Evolutionary conservation across 2,888 invertebrate genomes (phyloP), one percentile per base, ranked within the genome.

Genomic region (Euclidia mi): DNA sequence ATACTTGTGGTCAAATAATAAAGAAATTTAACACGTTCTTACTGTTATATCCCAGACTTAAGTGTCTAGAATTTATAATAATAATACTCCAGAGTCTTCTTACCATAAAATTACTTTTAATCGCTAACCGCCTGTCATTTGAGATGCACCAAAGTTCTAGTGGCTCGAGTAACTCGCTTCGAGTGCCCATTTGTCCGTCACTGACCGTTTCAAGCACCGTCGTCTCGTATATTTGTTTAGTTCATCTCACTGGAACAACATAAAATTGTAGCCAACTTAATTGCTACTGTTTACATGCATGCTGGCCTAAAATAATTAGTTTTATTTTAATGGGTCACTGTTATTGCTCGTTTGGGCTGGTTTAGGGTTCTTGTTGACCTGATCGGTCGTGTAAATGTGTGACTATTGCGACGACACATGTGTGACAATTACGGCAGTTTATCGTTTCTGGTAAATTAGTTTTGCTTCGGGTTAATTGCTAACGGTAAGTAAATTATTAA

Each of bases 171-270:
- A 82, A 88, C 85, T 86, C 85, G 82, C 74, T 79, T 86, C 84
- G 78, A 92, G 91, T 81, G 78, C 85, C 89, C 89, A 91, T 92
- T 91, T 91, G 90, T 91, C 91, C 85, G 79, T 91, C 88, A 88
- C 82, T 84, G 89, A 76, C 86, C 89, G 87, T 77, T 81, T 78
- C 78, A 69, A 87, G 88, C 65, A 51, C 77, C 75, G 78, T 74
- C 75, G 84, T 80, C 82, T 73, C 76, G 79, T 81, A 79, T 82
- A 84, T 85, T 81, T 84, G 82, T 85, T 82, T 82, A 82, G 83
- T 84, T 83, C 76, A 79, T 73, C 65, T 77, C 69, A 68, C 72
- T 71, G 63, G 63, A 32, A 25, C 10, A 38, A 43, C 38, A 43
- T 55, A 48, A 31, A 42, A 47, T 37, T 18, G 29, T 15, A 59